Percentiles rank a stretch among this genome's conserved stretches.
These are phyloP conservation scores for Ispidina picta DNA, from an alignment of 2,797 vertebrate genomes.

Conservation along the genomic window DNA sequence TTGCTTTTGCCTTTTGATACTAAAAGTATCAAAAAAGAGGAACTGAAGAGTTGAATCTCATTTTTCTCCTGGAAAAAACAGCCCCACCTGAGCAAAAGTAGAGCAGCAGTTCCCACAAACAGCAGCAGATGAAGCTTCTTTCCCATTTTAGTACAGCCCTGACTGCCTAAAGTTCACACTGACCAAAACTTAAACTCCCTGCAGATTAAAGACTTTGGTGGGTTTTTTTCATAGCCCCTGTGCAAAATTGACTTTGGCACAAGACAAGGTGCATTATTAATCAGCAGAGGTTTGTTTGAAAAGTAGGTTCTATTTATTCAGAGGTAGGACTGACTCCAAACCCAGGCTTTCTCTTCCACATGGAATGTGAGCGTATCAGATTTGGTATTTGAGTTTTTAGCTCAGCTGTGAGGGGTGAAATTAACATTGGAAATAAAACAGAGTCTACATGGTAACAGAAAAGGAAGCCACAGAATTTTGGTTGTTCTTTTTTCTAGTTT, in stretches of 20 bases:
- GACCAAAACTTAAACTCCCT: conserved; percentile 18
- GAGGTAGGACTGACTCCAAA: conserved; percentile 37
- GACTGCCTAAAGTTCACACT: neutral
- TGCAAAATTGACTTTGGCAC: conserved; percentile 43
- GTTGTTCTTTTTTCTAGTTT: neutral
- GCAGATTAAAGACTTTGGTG: neutral
- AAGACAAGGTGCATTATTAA: conserved; percentile 30
- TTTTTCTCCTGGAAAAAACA: neutral
- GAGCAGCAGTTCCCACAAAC: neutral
- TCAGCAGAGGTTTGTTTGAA: conserved; percentile 53
- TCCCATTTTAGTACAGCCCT: neutral
- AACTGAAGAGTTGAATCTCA: neutral
- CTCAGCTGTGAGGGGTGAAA: conserved; percentile 24
- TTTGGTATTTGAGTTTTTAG: conserved; percentile 43
- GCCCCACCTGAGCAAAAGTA: neutral
- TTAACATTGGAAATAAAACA: neutral
- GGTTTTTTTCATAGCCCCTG: neutral
- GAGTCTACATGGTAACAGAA: neutral
- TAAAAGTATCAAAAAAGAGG: neutral
- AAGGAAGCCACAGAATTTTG: neutral
- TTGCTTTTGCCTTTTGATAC: neutral
- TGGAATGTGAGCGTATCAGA: conserved; percentile 4
- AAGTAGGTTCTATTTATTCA: conserved; percentile 44
- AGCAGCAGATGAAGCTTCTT: neutral
- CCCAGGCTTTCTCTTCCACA: conserved; percentile 33